Conservation (phyloP, 2,113 vertebrate species). For the Cettia cetti region DNA sequence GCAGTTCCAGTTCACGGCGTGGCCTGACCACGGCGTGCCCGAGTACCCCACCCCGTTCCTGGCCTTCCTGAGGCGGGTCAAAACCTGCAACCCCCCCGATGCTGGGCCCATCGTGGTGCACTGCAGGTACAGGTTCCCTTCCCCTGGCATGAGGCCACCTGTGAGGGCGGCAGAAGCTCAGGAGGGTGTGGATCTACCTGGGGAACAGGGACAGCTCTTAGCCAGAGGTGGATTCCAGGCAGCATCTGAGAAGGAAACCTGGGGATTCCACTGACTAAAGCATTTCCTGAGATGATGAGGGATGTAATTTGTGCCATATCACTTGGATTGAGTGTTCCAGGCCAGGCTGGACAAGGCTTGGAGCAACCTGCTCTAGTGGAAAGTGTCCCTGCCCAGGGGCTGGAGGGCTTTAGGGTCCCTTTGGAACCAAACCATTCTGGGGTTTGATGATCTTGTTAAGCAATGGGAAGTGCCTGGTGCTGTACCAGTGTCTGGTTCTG, state of each 20-base stretch:
- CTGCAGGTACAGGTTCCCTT: constrained; percentile 81
- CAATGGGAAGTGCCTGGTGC: not conserved
- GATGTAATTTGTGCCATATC: not conserved
- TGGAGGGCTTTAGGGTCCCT: not conserved
- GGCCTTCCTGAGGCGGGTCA: constrained; percentile 94
- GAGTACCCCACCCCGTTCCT: constrained; percentile 97
- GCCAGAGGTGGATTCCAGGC: not conserved
- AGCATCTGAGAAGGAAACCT: not conserved
- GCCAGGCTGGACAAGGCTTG: not conserved
- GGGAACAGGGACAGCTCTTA: accelerated
- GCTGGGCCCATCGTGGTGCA: constrained; percentile 94
- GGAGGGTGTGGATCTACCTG: not conserved
- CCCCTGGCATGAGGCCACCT: accelerated
- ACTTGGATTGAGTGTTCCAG: not conserved
- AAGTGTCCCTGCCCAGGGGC: not conserved
- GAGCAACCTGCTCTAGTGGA: not conserved
- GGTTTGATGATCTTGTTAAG: not conserved
- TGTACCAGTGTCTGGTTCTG: not conserved
- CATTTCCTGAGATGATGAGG: not conserved
- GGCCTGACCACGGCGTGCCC: constrained; percentile 95
- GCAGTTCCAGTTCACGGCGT: constrained; percentile 98
- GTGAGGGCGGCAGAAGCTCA: not conserved
- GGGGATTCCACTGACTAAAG: not conserved
- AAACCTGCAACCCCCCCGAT: constrained; percentile 94
- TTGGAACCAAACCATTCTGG: not conserved